Percentiles rank a stretch among this genome's conserved stretches.
Conservation (phyloP, 2,888 invertebrate genomes). For the Eupithecia subumbrata region DNA sequence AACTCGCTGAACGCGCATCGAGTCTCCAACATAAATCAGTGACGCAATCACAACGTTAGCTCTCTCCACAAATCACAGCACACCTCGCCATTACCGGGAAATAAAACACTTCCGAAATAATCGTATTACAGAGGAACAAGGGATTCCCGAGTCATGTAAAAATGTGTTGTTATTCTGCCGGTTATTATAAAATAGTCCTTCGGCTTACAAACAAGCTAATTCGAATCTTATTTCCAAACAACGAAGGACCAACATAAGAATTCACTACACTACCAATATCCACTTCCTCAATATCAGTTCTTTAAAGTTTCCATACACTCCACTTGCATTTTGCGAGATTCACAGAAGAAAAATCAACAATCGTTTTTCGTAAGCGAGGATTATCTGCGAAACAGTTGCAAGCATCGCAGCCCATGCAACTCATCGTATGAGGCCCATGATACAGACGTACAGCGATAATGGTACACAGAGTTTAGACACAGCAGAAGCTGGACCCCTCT, state of each 20-base stretch:
- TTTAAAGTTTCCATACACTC: constrained; percentile 11
- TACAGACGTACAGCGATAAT: constrained; percentile 24
- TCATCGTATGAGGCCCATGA: constrained; percentile 46
- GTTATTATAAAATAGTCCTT: not conserved
- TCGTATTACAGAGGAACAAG: not conserved
- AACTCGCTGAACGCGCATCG: not conserved
- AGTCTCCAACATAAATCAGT: not conserved
- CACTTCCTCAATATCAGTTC: not conserved
- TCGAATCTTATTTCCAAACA: too few species aligned
- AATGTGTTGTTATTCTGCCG: not conserved
- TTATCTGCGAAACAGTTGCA: constrained; percentile 60
- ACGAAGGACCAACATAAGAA: too few species aligned
- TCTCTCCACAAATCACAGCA: not conserved
- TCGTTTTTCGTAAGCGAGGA: constrained; percentile 57
- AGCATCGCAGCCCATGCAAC: constrained; percentile 47
- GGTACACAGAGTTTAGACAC: not conserved
- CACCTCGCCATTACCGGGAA: not conserved
- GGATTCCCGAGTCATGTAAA: not conserved
- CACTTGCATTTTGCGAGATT: constrained; percentile 27
- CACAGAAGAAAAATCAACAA: constrained; percentile 45
- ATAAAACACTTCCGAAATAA: constrained; percentile 8
- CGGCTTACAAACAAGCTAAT: too few species aligned
- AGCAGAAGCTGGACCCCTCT: not conserved
- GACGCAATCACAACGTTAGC: not conserved
- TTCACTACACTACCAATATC: too few species aligned